phyloP scores from a whole-genome alignment of 2,113 vertebrate genomes.

The Mirza zaza region DNA sequence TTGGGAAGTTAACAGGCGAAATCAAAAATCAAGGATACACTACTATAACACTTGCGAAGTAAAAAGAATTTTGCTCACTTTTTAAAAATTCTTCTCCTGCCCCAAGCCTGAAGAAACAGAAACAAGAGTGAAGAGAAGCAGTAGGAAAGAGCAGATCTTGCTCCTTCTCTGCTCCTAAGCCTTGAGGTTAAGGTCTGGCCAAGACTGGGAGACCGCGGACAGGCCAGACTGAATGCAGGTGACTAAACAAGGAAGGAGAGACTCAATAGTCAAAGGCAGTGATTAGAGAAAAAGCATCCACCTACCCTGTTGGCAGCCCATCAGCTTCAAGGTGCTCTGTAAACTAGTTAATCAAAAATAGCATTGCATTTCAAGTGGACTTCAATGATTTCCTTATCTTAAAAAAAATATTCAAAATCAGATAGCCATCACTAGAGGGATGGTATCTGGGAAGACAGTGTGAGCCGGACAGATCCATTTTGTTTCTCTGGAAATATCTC shows the following conservation, averaged over 20 bases:
- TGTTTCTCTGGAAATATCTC: neutral
- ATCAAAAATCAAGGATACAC: neutral
- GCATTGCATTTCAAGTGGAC: neutral
- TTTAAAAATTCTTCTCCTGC: neutral
- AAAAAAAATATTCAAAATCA: neutral
- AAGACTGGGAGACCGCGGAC: neutral
- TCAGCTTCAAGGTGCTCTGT: neutral
- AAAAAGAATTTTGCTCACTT: neutral
- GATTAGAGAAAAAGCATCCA: neutral
- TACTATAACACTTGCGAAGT: neutral
- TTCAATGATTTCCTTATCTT: neutral
- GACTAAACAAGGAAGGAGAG: neutral
- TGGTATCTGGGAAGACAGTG: neutral
- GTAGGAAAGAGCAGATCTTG: neutral
- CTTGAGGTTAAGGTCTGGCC: neutral
- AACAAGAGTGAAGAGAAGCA: neutral
- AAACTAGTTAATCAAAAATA: neutral
- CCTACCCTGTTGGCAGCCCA: neutral
- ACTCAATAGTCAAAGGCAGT: neutral
- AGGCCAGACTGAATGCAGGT: neutral
- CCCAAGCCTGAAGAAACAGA: neutral
- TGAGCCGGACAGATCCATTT: neutral
- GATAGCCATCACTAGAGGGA: neutral
- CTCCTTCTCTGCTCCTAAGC: neutral
- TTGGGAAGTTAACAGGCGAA: neutral